phyloP scores from a whole-genome alignment of 2,113 vertebrate genomes.

The Megaceryle maxima region DNA sequence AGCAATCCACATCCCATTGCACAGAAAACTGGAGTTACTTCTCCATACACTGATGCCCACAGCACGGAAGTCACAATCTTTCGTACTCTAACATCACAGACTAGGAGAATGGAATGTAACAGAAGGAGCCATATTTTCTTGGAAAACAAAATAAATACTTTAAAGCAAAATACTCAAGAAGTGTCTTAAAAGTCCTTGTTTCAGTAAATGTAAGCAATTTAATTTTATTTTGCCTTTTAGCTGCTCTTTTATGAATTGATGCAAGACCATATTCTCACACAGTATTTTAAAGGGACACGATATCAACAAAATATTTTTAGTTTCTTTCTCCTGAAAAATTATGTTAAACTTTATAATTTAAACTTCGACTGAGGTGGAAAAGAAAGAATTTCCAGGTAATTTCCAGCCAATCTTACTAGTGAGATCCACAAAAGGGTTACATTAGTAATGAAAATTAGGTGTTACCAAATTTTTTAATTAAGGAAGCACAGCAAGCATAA shows the following conservation, averaged over 20 bases:
- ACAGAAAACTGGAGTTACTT: background rate
- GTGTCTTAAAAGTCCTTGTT: background rate
- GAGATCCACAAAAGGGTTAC: background rate
- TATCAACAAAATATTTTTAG: background rate
- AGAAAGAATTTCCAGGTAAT: background rate
- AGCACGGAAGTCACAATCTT: background rate
- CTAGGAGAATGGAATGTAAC: background rate
- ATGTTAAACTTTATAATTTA: background rate
- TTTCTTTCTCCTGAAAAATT: background rate
- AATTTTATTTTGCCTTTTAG: background rate
- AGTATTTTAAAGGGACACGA: background rate
- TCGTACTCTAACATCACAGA: background rate
- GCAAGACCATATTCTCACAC: background rate
- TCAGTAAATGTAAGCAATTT: background rate
- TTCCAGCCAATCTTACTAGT: background rate
- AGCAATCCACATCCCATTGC: background rate
- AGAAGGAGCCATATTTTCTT: background rate
- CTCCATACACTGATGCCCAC: background rate
- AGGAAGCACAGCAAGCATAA: background rate
- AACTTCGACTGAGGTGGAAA: background rate
- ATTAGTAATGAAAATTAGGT: background rate
- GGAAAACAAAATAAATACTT: background rate
- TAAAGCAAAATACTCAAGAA: background rate
- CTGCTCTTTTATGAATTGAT: background rate
- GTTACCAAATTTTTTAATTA: background rate